phyloP scores from a whole-genome alignment of 30 jellyfish, hydroid and myxozoan species.

The Nemopilema nomurai region DNA sequence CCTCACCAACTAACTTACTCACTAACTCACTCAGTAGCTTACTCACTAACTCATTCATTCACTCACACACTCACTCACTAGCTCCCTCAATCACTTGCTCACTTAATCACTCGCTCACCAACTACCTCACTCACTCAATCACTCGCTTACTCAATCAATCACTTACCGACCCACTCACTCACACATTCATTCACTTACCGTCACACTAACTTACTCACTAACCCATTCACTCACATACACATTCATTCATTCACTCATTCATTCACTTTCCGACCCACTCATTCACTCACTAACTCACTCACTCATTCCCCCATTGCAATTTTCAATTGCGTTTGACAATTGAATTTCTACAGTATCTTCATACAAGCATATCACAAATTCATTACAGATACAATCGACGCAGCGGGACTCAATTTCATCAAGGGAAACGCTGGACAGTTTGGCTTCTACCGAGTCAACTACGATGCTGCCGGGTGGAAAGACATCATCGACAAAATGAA shows the following conservation, averaged over 20 bases:
- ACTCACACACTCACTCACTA: neutral
- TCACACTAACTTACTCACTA: neutral
- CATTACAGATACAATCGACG: neutral
- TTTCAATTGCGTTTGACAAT: too few species aligned
- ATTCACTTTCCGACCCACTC: neutral
- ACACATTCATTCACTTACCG: neutral
- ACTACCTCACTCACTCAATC: neutral
- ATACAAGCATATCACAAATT: neutral
- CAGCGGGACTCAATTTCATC: neutral
- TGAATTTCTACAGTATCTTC: neutral
- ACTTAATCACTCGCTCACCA: neutral
- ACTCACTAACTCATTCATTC: neutral
- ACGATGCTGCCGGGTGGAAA: conserved; percentile 83
- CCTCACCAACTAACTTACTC: neutral
- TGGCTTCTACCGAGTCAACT: conserved; percentile 89
- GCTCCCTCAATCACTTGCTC: neutral
- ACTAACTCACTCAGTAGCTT: neutral
- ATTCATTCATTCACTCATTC: neutral
- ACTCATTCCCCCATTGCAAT: neutral
- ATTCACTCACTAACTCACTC: conserved; percentile 2
- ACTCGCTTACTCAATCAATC: conserved; percentile 1
- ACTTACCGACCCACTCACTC: neutral
- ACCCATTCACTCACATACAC: neutral
- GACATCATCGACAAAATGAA: conserved; percentile 58
- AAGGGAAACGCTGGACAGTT: conserved; percentile 91